Evolutionary conservation across 2,888 invertebrate genomes (phyloP).

Genomic region (Aleiodes alternator): DNA sequence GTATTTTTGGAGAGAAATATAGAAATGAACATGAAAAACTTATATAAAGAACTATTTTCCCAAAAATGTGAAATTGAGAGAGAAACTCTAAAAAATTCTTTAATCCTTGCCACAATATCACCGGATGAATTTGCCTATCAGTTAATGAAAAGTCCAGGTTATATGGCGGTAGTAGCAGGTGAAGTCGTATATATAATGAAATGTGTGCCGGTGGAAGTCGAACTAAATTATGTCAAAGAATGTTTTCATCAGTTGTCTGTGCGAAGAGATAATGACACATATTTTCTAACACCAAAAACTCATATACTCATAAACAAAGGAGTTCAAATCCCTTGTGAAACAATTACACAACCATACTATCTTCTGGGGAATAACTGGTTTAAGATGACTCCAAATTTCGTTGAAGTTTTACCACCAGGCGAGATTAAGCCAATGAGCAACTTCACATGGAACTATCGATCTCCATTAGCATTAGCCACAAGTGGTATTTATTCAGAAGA

Average conservation of each 20-base stretch:
- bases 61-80: constrained; percentile 26
- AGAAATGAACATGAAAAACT: too few relatives aligned
- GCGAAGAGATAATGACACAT: constrained; percentile 8
- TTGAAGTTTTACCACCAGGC: constrained; percentile 33
- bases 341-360: constrained; percentile 40
- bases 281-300: constrained; percentile 55
- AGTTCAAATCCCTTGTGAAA: constrained; percentile 44
- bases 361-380: constrained; percentile 54
- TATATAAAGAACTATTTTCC: constrained; percentile 6
- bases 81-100: constrained; percentile 55
- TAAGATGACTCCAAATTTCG: constrained; percentile 44
- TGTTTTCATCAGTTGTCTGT: constrained; percentile 51
- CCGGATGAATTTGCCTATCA: too few relatives aligned
- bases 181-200: too few relatives aligned
- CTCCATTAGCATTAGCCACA: constrained; percentile 44
- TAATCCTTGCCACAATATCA: constrained; percentile 31
- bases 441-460: constrained; percentile 51
- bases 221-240: constrained; percentile 51
- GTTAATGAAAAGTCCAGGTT: not conserved
- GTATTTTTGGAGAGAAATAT: constrained; percentile 55
- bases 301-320: constrained; percentile 53
- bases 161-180: constrained; percentile 54
- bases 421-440: constrained; percentile 44
- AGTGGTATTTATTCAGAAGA: constrained; percentile 49
- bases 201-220: constrained; percentile 41